These are phyloP conservation scores for Notocelia uddmanniana DNA, from an alignment of 2,888 invertebrate genomes.

Conservation along the genomic window DNA sequence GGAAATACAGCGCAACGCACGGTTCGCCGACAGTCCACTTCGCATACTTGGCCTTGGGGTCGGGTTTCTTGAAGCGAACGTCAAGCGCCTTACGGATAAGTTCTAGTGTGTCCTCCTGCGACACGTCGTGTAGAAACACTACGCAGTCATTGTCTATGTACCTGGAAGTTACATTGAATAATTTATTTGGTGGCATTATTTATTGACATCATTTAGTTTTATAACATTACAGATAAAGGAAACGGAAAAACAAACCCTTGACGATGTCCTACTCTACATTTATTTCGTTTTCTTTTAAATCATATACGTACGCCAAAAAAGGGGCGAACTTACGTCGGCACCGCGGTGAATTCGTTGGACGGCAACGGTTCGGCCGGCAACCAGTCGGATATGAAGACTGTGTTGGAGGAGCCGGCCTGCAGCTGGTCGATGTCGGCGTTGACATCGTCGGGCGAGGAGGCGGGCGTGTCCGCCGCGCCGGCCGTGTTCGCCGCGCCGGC, in stretches of 20 bases:
- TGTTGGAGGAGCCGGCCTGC: conserved; percentile 53
- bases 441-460: conserved; percentile 53
- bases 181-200: conserved; percentile 27
- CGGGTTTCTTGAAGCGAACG: conserved; percentile 73
- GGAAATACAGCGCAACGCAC: conserved; percentile 89
- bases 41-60: conserved; percentile 76
- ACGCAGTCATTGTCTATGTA: conserved; percentile 79
- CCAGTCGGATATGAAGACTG: conserved; percentile 85
- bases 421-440: conserved; percentile 33
- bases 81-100: conserved; percentile 82
- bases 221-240: too few relatives aligned
- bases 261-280: too few relatives aligned
- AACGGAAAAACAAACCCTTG: too few relatives aligned
- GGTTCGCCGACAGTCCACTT: conserved; percentile 88
- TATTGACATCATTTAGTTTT: too few relatives aligned
- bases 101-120: conserved; percentile 72
- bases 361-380: conserved; percentile 82
- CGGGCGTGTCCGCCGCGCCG: conserved; percentile 49
- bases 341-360: conserved; percentile 83
- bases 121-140: conserved; percentile 72
- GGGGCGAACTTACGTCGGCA: conserved; percentile 85
- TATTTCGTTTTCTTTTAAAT: too few relatives aligned
- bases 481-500: conserved; percentile 43
- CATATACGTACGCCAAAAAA: too few relatives aligned
- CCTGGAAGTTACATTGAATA: conserved; percentile 54